Evolutionary conservation across 2,113 vertebrate species (phyloP), one percentile per base, ranked within the genome.

Genomic region (Sphaerodactylus townsendi): DNA sequence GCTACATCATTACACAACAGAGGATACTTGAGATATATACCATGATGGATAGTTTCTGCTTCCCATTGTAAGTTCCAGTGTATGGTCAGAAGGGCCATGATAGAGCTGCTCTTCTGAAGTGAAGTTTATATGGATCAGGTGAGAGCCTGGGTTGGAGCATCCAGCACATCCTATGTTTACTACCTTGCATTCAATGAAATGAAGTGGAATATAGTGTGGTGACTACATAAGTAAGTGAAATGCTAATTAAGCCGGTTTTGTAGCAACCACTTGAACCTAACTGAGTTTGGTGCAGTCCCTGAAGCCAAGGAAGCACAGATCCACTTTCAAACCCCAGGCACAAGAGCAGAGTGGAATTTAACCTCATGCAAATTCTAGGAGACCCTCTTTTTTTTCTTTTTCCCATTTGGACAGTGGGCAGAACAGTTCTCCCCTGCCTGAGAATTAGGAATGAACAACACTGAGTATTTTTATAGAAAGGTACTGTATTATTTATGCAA

Each of bases 401-500:
- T 17, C 46, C 30, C 30, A 39, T 23, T 44, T 53, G 66, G 30
- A 35, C 10, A 79, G 30, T 8, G 3, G n/a, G 21, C 62, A 37
- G 21, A 64, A 33, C 41, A 62, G 79, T 62, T 85, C 56, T 79
- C 50, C 30, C 68, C 53, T 66, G 48, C n/a, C 39, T 64, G 53
- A 72, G 39, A 79, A 64, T 72, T 41, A 39, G 33, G n/a, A 23
- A 30, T 48, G 68, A 59, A 35, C 68, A 59, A 37, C 23, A 25
- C 53, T 0, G 83, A 88, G 90, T 78, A 79, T 87, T 69, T 35
- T 65, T 81, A 79, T 70, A 81, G 3, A 2, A 89, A 77, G 68
- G 65, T 80, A 86, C 84, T 0, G 0, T 81, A 46, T 90, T 90
- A 92, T 93, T 93, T 89, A 93, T 89, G 86, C 86, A 91, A 90